A percentile compares a stretch with the other conserved stretches of the same genome.
phyloP scores from a whole-genome alignment of 2,888 invertebrate genomes.

The Andrena hattorfiana region DNA sequence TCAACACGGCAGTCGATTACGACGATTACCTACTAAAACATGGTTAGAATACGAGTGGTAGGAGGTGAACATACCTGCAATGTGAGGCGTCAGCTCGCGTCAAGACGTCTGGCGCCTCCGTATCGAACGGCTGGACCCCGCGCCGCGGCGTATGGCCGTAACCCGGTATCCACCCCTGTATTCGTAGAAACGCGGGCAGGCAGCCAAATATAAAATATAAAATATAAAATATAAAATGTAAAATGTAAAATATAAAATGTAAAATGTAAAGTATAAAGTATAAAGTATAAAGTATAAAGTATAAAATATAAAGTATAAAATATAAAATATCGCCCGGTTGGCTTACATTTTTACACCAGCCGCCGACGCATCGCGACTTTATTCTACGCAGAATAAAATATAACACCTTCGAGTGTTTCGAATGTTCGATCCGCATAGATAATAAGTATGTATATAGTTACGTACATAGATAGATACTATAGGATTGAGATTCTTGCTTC shows the following conservation, averaged over 20 bases:
- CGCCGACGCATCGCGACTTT: neutral
- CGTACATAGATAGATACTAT: too few relatives aligned
- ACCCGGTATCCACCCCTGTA: neutral
- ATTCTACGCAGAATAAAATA: neutral
- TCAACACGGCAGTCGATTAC: neutral
- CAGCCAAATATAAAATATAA: constrained; percentile 13
- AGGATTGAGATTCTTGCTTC: neutral
- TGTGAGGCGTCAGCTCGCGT: constrained; percentile 73
- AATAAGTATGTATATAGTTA: too few relatives aligned
- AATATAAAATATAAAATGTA: too few relatives aligned
- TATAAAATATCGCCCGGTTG: too few relatives aligned
- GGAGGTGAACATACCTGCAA: constrained; percentile 59
- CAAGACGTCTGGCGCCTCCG: constrained; percentile 75
- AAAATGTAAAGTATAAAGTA: too few relatives aligned
- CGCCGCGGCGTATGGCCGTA: neutral
- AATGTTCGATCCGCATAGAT: neutral
- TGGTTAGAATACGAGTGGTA: neutral
- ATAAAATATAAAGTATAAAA: neutral
- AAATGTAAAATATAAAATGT: too few relatives aligned
- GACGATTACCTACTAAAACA: too few relatives aligned
- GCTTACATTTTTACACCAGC: neutral
- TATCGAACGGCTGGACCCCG: constrained; percentile 55
- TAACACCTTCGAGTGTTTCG: neutral
- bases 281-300: too few relatives aligned
- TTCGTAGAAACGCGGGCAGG: constrained; percentile 32